phyloP scores from a whole-genome alignment of 2,888 invertebrate genomes.

The Rhorus exstirpatorius region DNA sequence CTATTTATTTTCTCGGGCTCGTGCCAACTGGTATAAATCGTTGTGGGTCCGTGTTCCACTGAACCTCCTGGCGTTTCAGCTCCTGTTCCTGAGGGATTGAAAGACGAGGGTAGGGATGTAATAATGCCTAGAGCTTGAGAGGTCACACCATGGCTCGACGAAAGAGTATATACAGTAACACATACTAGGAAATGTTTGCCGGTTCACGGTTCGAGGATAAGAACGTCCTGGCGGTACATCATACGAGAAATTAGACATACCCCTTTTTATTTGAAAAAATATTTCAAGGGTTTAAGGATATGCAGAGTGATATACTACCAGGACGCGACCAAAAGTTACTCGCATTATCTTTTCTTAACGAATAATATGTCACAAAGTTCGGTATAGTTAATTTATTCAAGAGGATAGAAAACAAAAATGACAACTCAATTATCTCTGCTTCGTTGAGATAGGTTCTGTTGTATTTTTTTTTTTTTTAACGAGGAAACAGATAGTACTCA shows the following conservation, averaged over 20 bases:
- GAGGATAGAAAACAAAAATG: neutral
- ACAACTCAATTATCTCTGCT: slow-evolving; percentile 47
- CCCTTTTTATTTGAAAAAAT: slow-evolving; percentile 79
- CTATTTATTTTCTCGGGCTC: slow-evolving; percentile 81
- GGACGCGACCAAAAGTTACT: neutral
- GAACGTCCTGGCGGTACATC: slow-evolving; percentile 81
- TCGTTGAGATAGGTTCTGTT: neutral
- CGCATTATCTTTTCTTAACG: neutral
- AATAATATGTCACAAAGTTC: neutral
- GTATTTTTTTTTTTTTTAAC: slow-evolving; percentile 12
- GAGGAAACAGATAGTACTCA: slow-evolving; percentile 45
- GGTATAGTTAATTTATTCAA: neutral
- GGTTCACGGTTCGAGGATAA: slow-evolving; percentile 49
- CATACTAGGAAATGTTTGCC: slow-evolving; percentile 55
- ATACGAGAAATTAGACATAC: slow-evolving; percentile 85
- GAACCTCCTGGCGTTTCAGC: slow-evolving; percentile 13
- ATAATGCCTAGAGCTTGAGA: slow-evolving; percentile 19
- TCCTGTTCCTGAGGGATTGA: slow-evolving; percentile 69
- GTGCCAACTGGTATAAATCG: slow-evolving; percentile 24
- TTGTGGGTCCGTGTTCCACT: slow-evolving; percentile 22
- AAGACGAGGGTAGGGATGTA: slow-evolving; percentile 59
- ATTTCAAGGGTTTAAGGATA: neutral
- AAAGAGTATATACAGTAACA: slow-evolving; percentile 72
- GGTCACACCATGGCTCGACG: slow-evolving; percentile 71
- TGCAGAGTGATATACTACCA: too few relatives aligned